These are phyloP conservation scores for Zaprionus davidi DNA, from an alignment of 1,140 invertebrate genomes.

Conservation along the genomic window DNA sequence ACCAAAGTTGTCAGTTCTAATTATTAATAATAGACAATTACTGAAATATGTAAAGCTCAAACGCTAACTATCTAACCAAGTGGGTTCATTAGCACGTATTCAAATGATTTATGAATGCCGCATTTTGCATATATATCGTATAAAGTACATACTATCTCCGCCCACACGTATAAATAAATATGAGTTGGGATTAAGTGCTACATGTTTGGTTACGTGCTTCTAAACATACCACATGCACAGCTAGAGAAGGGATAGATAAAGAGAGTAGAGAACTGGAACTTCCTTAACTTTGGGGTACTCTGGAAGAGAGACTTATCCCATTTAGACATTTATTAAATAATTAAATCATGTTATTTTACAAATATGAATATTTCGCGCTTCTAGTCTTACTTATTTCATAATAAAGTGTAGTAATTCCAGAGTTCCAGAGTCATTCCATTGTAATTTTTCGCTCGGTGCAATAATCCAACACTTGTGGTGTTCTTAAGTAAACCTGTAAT, in stretches of 20 bases:
- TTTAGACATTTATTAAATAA: neutral
- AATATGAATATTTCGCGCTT: no score
- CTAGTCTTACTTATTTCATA: no score
- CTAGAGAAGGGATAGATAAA: neutral
- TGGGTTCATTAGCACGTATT: constrained; percentile 50
- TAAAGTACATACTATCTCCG: constrained; percentile 17
- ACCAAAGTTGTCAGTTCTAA: constrained; percentile 18
- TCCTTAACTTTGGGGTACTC: neutral
- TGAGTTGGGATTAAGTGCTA: neutral
- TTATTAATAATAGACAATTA: neutral
- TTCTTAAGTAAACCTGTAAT: constrained; percentile 38
- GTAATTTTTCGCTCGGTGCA: neutral
- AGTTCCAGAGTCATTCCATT: neutral
- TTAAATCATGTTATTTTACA: no score
- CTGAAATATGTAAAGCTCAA: constrained; percentile 8
- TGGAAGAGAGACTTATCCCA: neutral
- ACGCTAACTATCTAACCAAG: constrained; percentile 32
- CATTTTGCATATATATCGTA: constrained; percentile 14
- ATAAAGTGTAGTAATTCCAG: neutral
- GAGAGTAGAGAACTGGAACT: no score
- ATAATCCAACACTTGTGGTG: neutral
- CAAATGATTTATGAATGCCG: constrained; percentile 31
- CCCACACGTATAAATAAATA: constrained; percentile 14
- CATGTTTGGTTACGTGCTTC: neutral
- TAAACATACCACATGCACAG: neutral